phyloP scores from a whole-genome alignment of 2,888 invertebrate genomes.

The Dicranocentrus wangi region DNA sequence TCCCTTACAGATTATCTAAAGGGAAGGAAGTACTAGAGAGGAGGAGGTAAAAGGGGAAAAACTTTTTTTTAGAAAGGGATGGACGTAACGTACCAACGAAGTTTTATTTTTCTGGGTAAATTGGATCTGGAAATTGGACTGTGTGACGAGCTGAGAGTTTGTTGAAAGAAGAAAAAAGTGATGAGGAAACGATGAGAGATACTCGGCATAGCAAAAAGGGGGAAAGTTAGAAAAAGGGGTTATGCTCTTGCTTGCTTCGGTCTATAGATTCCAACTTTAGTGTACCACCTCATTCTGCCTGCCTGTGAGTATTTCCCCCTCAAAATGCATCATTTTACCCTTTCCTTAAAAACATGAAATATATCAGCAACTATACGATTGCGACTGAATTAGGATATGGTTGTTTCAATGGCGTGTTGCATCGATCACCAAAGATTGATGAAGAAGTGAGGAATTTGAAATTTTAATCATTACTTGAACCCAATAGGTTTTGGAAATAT shows the following conservation, averaged over 20 bases:
- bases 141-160: constrained; percentile 66
- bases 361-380: no score
- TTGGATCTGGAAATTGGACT: constrained; percentile 65
- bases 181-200: constrained; percentile 39
- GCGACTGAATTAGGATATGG: no score
- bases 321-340: background rate
- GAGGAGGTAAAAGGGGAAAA: constrained; percentile 50
- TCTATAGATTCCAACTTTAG: no score
- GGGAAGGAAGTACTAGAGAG: constrained; percentile 33
- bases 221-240: constrained; percentile 57
- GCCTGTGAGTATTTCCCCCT: no score
- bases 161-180: constrained; percentile 40
- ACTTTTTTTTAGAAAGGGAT: constrained; percentile 50
- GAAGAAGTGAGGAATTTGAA: no score
- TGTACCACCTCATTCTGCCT: no score
- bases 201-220: constrained; percentile 54
- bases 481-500: no score
- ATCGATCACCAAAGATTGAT: no score
- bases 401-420: no score
- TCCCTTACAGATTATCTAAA: constrained; percentile 57
- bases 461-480: no score
- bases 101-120: constrained; percentile 58
- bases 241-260: no score
- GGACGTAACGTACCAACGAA: constrained; percentile 50
- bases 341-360: no score